These are phyloP conservation scores for Atta colombica DNA, from an alignment of 1,140 invertebrate genomes.

Conservation along the genomic window DNA sequence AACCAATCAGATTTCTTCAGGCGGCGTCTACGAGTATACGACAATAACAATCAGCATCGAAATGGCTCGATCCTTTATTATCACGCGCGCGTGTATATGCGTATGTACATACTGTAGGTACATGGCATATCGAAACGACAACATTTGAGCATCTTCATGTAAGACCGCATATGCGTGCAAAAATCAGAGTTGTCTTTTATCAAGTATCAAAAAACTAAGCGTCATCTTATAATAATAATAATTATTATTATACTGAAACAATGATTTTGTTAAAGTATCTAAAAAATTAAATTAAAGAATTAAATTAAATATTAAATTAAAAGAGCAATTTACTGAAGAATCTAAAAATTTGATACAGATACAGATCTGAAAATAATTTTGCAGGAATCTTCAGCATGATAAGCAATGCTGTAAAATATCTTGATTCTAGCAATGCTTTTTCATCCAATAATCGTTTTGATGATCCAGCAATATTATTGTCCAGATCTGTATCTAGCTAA, in stretches of 20 bases:
- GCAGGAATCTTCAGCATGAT: too few species aligned
- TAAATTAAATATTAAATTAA: too few species aligned
- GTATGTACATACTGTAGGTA: background rate
- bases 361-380: too few species aligned
- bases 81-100: background rate
- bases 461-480: too few species aligned
- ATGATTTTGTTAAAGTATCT: too few species aligned
- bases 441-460: too few species aligned
- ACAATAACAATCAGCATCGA: slow-evolving; percentile 54
- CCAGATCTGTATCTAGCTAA: too few species aligned
- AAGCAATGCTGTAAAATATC: too few species aligned
- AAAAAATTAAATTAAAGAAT: too few species aligned
- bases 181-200: background rate
- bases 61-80: background rate
- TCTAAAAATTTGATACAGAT: too few species aligned
- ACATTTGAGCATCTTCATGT: background rate
- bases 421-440: too few species aligned
- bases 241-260: background rate
- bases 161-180: background rate
- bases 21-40: background rate
- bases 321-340: too few species aligned
- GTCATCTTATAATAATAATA: background rate
- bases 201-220: background rate
- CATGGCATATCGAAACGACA: slow-evolving; percentile 1
- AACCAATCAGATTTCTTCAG: slow-evolving; percentile 57